phyloP scores from a whole-genome alignment of 2,113 vertebrate species.

The Phylloscopus trochilus region DNA sequence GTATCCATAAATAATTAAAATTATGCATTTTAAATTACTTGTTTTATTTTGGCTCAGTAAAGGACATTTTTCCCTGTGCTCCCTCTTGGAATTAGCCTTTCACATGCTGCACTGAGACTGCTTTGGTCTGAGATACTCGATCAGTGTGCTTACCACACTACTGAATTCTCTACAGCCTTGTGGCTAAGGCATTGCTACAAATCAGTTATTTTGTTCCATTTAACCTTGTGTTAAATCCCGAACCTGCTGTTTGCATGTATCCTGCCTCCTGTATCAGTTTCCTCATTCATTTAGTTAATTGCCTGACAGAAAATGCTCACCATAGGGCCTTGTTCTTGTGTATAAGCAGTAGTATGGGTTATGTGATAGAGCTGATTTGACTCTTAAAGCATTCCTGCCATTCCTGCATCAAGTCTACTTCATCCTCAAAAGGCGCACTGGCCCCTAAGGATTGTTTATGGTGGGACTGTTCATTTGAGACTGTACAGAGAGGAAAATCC shows the following conservation, averaged over 20 bases:
- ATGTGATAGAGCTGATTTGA: background rate
- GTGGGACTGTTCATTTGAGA: background rate
- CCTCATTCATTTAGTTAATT: background rate
- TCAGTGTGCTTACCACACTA: background rate
- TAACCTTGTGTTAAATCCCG: background rate
- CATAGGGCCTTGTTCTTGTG: background rate
- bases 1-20: background rate
- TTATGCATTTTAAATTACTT: background rate
- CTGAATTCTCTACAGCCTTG: background rate
- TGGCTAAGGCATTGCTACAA: background rate
- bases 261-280: background rate
- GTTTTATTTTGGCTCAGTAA: constrained; percentile 1
- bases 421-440: background rate
- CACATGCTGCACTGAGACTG: background rate
- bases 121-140: background rate
- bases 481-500: background rate
- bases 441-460: background rate
- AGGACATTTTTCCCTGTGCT: background rate
- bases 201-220: background rate
- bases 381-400: background rate
- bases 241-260: background rate
- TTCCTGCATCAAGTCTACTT: background rate
- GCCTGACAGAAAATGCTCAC: background rate
- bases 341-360: background rate
- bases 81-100: background rate